These are phyloP conservation scores for Leptinotarsa tumamoca DNA, from an alignment of 2,888 invertebrate genomes.

Conservation along the genomic window DNA sequence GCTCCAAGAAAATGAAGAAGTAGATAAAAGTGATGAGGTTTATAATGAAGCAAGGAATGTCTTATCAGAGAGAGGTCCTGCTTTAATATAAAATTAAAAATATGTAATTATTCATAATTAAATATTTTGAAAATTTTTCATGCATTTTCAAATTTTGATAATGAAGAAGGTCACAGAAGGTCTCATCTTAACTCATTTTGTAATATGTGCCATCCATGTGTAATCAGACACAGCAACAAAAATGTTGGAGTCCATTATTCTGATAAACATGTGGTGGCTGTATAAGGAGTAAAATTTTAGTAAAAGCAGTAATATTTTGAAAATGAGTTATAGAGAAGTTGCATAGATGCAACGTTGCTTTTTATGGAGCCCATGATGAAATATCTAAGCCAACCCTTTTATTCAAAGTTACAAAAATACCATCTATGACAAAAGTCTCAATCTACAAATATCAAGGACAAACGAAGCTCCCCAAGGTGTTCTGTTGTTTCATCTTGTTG, in stretches of 20 bases:
- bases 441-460: no score
- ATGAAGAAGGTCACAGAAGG: neutral
- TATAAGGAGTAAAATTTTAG: neutral
- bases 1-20: conserved; percentile 65
- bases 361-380: no score
- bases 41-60: conserved; percentile 67
- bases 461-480: no score
- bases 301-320: neutral
- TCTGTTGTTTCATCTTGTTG: no score
- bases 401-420: no score
- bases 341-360: neutral
- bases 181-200: no score
- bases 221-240: no score
- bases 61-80: conserved; percentile 70
- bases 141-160: conserved; percentile 29
- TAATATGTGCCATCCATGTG: no score
- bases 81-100: conserved; percentile 64
- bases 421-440: no score
- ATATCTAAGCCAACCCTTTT: no score
- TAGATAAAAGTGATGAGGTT: conserved; percentile 67
- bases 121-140: conserved; percentile 26
- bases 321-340: neutral
- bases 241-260: no score
- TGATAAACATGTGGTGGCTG: no score
- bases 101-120: neutral